Evolutionary conservation across 2,888 invertebrate species (phyloP), one percentile per base, ranked within the genome.

Genomic region (Drosophila subsilvestris): DNA sequence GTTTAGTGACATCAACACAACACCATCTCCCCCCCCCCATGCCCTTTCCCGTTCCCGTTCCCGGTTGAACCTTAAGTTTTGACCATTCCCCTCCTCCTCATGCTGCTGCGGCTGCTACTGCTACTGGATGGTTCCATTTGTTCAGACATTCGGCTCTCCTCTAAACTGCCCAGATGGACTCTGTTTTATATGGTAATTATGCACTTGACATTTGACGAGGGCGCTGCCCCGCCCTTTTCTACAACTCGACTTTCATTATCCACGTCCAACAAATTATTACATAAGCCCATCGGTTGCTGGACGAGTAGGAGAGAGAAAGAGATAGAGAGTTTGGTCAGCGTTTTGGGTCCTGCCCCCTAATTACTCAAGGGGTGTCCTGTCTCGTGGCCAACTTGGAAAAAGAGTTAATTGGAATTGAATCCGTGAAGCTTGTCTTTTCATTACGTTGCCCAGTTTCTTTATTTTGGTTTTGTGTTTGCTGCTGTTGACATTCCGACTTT

Each of bases 181-280:
- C 59, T 68, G 61, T 72, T 80, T 79, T 49, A 67, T 74, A 72
- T 76, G 80, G 32, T 76, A 88, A 86, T 83, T 88, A 88, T 83
- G 81, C 88, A 84, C 88, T 88, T 86, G 83, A 88, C 88, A 86
- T 80, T 78, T 88, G 88, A 85, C 67, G 83, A 82, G 80, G 82
- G 80, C 77, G 49, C 61, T 25, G 50, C 17, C 45, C 45, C 18
- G 49, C 56, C 49, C 53, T 22, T 44, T 27, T 25, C 47, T 47
- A 25, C 63, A 7, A 9, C 48, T 37, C 49, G 51, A 80, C 75
- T 48, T 71, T 55, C 53, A 66, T 54, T 44, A 32, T 18, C 29
- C 77, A 75, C 50, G 71, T 66, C 48, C 61, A 61, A 51, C 43
- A 60, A 72, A 75, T 80, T 63, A 84, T 72, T 57, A 60, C 51